phyloP scores from a whole-genome alignment of 64 coral and sea anemone genomes.

The Dendrophyllia cribrosa region DNA sequence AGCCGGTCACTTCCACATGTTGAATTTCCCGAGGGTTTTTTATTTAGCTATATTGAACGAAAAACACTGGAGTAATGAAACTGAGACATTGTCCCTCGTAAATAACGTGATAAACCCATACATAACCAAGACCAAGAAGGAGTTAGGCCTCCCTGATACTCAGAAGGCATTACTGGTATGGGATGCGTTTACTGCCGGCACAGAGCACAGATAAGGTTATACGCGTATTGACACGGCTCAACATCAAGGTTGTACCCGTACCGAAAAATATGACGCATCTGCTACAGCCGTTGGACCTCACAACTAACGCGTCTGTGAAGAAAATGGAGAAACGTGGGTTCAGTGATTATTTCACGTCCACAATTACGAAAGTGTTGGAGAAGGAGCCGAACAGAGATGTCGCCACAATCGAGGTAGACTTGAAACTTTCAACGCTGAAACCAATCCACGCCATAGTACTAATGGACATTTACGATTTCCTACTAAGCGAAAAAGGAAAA shows the following conservation, averaged over 20 bases:
- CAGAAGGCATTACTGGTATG: slow-evolving; percentile 13
- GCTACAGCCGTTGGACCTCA: slow-evolving; percentile 29
- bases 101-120: slow-evolving; percentile 54
- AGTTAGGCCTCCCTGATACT: slow-evolving; percentile 4
- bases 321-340: slow-evolving; percentile 30
- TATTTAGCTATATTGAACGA: slow-evolving; percentile 29
- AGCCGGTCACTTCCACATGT: slow-evolving; percentile 18
- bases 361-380: slow-evolving; percentile 25
- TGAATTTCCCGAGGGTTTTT: slow-evolving; percentile 63
- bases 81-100: slow-evolving; percentile 25
- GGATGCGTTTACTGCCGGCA: slow-evolving; percentile 75
- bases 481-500: not conserved
- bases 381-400: slow-evolving; percentile 49
- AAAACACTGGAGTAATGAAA: slow-evolving; percentile 55
- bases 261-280: slow-evolving; percentile 73
- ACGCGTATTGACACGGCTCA: slow-evolving; percentile 47
- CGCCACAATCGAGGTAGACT: slow-evolving; percentile 51
- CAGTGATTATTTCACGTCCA: too few relatives aligned
- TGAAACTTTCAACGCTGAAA: slow-evolving; percentile 51
- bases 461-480: not conserved
- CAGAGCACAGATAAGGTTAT: slow-evolving; percentile 45
- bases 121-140: not conserved
- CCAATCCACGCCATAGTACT: not conserved
- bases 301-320: slow-evolving; percentile 26
- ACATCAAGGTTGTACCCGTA: slow-evolving; percentile 46